Percentiles rank a stretch among this genome's conserved stretches.
These are phyloP conservation scores for Varroa destructor DNA, from an alignment of 1,140 invertebrate genomes.

Conservation along the genomic window DNA sequence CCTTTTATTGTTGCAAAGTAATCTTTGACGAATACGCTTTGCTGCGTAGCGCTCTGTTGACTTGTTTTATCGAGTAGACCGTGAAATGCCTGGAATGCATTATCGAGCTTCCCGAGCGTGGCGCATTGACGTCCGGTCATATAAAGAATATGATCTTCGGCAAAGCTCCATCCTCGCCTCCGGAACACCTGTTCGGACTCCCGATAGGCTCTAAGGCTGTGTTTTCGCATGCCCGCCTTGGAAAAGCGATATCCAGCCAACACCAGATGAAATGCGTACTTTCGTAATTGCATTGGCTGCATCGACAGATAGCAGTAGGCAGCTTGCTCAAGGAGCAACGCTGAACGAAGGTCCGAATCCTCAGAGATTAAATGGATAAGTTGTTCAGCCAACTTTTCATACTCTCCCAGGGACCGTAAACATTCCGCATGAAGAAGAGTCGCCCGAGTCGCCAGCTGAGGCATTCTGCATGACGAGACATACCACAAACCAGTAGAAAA, in stretches of 20 bases:
- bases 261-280: slow-evolving; percentile 94
- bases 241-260: slow-evolving; percentile 77
- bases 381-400: slow-evolving; percentile 77
- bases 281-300: slow-evolving; percentile 62
- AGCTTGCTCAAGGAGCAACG: slow-evolving; percentile 83
- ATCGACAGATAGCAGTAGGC: slow-evolving; percentile 73
- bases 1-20: slow-evolving; percentile 69
- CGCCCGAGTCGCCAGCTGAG: slow-evolving; percentile 74
- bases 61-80: slow-evolving; percentile 60
- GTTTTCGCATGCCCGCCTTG: slow-evolving; percentile 75
- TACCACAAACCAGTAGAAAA: slow-evolving; percentile 24
- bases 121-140: slow-evolving; percentile 75
- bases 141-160: slow-evolving; percentile 87
- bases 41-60: slow-evolving; percentile 51
- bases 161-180: slow-evolving; percentile 67
- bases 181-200: slow-evolving; percentile 80
- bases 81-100: slow-evolving; percentile 62
- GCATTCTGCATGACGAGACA: slow-evolving; percentile 49
- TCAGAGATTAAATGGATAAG: slow-evolving; percentile 88
- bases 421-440: slow-evolving; percentile 75
- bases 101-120: slow-evolving; percentile 57
- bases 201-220: slow-evolving; percentile 76
- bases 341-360: slow-evolving; percentile 66
- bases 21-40: slow-evolving; percentile 69
- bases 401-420: slow-evolving; percentile 57